Conservation (phyloP, 2,113 vertebrate genomes). For the Xiphorhynchus elegans region DNA sequence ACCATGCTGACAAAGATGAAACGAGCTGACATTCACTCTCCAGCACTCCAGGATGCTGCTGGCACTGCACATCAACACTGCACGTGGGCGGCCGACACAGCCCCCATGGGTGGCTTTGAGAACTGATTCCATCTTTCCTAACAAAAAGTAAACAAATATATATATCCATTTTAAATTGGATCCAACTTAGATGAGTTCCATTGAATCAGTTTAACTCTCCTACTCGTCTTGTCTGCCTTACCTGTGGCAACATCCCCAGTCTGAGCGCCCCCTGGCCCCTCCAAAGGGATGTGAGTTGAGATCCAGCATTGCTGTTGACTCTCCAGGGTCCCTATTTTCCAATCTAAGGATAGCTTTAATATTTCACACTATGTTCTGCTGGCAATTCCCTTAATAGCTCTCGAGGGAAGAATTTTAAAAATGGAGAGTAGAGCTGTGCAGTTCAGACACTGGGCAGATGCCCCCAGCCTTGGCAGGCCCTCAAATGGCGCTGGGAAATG, state of each 20-base stretch:
- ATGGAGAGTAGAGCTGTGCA: background rate
- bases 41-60: background rate
- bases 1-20: slow-evolving; percentile 3
- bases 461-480: background rate
- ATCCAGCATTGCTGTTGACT: fast-evolving
- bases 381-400: background rate
- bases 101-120: background rate
- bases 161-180: background rate
- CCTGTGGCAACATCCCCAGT: background rate
- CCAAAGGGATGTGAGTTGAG: fast-evolving
- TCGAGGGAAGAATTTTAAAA: background rate
- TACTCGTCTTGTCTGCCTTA: background rate
- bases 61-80: background rate
- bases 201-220: background rate
- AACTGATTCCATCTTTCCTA: background rate
- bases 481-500: fast-evolving
- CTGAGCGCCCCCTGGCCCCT: fast-evolving
- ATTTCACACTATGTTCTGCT: background rate
- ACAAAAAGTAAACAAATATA: background rate
- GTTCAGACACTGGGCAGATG: background rate
- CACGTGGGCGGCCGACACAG: fast-evolving
- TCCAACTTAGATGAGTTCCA: background rate
- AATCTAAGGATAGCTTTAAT: background rate
- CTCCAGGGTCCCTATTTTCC: background rate
- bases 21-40: background rate